phyloP scores from a whole-genome alignment of 2,888 invertebrate genomes.

The Eristalinus sepulchralis region DNA sequence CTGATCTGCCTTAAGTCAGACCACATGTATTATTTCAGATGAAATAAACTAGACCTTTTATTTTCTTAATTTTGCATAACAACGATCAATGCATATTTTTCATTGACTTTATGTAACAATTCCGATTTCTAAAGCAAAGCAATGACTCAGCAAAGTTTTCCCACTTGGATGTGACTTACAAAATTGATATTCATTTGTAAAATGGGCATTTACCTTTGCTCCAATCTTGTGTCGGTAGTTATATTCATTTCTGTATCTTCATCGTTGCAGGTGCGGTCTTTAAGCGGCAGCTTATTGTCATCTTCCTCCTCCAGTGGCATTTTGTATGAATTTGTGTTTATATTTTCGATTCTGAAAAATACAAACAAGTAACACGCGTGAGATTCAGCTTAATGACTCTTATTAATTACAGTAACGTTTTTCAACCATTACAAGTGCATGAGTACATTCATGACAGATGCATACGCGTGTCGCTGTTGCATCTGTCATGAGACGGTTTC shows the following conservation, averaged over 20 bases:
- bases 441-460: too few species aligned
- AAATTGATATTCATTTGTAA: neutral
- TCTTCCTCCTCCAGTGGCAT: constrained; percentile 57
- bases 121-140: neutral
- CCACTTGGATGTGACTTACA: neutral
- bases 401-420: neutral
- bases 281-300: constrained; percentile 62
- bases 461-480: too few species aligned
- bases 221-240: constrained; percentile 48
- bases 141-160: neutral
- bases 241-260: constrained; percentile 56
- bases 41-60: too few species aligned
- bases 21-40: too few species aligned
- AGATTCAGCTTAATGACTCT: neutral
- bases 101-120: too few species aligned
- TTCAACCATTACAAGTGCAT: too few species aligned
- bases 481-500: too few species aligned
- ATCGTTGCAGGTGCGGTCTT: constrained; percentile 61
- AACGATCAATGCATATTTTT: too few species aligned
- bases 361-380: neutral
- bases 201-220: constrained; percentile 46
- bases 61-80: too few species aligned
- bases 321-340: neutral
- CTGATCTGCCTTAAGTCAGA: too few species aligned
- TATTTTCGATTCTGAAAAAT: constrained; percentile 3